Percentiles rank a stretch among this genome's conserved stretches.
Conservation (phyloP, 2,888 invertebrate species). For the Drosophila planitibia region DNA sequence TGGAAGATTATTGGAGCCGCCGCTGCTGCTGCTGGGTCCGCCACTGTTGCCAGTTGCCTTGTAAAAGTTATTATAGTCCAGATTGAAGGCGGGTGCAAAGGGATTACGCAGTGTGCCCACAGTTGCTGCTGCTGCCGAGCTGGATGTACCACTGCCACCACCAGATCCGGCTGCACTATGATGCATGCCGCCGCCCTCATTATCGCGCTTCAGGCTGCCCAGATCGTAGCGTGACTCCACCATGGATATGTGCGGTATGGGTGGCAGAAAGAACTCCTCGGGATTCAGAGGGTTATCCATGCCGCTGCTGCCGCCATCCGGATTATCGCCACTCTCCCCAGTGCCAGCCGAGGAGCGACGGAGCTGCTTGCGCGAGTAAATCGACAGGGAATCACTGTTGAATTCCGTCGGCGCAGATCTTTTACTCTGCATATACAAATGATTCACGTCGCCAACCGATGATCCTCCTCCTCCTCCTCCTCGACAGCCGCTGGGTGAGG, state of each 20-base stretch:
- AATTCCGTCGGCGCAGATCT: slow-evolving; percentile 81
- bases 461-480: slow-evolving; percentile 3
- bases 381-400: slow-evolving; percentile 82
- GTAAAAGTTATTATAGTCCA: slow-evolving; percentile 83
- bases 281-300: slow-evolving; percentile 82
- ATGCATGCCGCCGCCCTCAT: slow-evolving; percentile 58
- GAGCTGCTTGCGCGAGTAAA: slow-evolving; percentile 83
- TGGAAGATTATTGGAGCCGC: slow-evolving; percentile 44
- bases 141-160: slow-evolving; percentile 48
- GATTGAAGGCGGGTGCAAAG: slow-evolving; percentile 75
- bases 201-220: slow-evolving; percentile 83
- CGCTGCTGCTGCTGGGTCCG: slow-evolving; percentile 46
- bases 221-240: slow-evolving; percentile 84
- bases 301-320: slow-evolving; percentile 76
- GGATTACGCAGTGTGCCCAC: slow-evolving; percentile 76
- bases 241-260: slow-evolving; percentile 85
- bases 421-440: slow-evolving; percentile 58
- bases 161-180: slow-evolving; percentile 40
- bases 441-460: slow-evolving; percentile 38
- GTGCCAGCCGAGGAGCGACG: slow-evolving; percentile 70
- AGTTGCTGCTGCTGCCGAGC: slow-evolving; percentile 64
- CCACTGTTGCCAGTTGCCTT: slow-evolving; percentile 67
- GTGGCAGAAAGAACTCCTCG: slow-evolving; percentile 84
- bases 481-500: slow-evolving; percentile 62
- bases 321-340: slow-evolving; percentile 66